Conservation (phyloP, 2,888 invertebrate species). For the Orthosia cruda region DNA sequence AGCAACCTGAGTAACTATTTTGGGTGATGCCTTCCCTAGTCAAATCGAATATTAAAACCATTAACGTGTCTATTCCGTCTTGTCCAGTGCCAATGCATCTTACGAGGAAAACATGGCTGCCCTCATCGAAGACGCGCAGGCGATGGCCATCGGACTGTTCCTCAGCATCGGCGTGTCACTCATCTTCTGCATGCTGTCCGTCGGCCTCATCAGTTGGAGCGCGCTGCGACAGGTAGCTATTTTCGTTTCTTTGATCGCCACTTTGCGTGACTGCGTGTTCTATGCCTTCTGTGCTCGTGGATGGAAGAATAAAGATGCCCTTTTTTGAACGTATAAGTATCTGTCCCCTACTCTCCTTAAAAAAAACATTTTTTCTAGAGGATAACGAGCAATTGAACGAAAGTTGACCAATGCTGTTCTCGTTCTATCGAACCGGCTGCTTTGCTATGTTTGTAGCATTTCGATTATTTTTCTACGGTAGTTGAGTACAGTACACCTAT, state of each 20-base stretch:
- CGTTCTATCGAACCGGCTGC: no score
- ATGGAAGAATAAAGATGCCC: slow-evolving; percentile 23
- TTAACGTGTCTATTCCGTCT: slow-evolving; percentile 12
- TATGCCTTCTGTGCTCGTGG: not conserved
- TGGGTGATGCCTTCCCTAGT: not conserved
- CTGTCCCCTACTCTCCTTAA: no score
- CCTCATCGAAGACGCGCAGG: slow-evolving; percentile 89
- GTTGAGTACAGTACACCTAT: no score
- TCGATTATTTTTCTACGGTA: no score
- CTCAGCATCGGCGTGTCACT: slow-evolving; percentile 81
- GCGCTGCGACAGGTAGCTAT: slow-evolving; percentile 89
- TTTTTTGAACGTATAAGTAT: no score
- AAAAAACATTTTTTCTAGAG: no score
- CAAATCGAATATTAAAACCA: not conserved
- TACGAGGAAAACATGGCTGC: slow-evolving; percentile 90
- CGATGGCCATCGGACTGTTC: slow-evolving; percentile 90
- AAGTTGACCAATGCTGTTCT: no score
- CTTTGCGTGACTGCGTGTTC: not conserved
- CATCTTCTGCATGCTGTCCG: slow-evolving; percentile 86
- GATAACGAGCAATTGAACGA: no score
- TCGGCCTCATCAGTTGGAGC: slow-evolving; percentile 92
- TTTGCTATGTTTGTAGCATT: no score
- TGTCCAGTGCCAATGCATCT: slow-evolving; percentile 86
- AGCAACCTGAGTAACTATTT: no score
- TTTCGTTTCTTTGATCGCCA: slow-evolving; percentile 4